Conservation (phyloP, 2,797 vertebrate genomes). For the Myoxocephalus aenaeus region DNA sequence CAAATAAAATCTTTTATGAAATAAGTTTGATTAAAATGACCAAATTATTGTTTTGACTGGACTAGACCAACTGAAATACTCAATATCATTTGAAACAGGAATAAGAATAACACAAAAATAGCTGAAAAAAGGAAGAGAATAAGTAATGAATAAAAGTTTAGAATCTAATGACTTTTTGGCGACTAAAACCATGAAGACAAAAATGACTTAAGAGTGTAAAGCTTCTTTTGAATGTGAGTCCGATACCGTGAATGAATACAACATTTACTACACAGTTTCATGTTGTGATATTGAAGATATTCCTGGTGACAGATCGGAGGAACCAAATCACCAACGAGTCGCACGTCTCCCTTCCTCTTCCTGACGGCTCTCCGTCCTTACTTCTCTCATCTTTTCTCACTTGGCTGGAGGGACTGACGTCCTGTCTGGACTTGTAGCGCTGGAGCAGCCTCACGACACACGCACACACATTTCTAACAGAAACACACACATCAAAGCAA, state of each 20-base stretch:
- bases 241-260: neutral
- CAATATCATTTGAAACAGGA: too few species aligned
- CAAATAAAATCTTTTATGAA: too few species aligned
- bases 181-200: neutral
- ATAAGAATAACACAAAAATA: too few species aligned
- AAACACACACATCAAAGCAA: slow-evolving; percentile 57
- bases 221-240: too few species aligned
- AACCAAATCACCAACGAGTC: slow-evolving; percentile 17
- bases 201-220: too few species aligned
- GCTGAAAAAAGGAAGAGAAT: too few species aligned
- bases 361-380: slow-evolving; percentile 37
- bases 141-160: too few species aligned
- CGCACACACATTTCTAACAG: slow-evolving; percentile 25
- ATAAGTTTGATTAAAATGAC: too few species aligned
- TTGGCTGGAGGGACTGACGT: slow-evolving; percentile 31
- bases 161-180: too few species aligned
- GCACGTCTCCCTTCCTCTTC: neutral
- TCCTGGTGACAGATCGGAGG: slow-evolving; percentile 19
- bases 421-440: slow-evolving; percentile 59
- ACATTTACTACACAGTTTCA: neutral
- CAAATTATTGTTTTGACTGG: too few species aligned
- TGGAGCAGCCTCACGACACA: slow-evolving; percentile 20
- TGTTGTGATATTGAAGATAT: slow-evolving; percentile 12
- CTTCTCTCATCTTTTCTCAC: slow-evolving; percentile 38
- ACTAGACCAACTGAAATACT: too few species aligned